A percentile compares a stretch with the other conserved stretches of the same genome.
Conservation (phyloP, 2,888 invertebrate genomes). For the Tinea trinotella region DNA sequence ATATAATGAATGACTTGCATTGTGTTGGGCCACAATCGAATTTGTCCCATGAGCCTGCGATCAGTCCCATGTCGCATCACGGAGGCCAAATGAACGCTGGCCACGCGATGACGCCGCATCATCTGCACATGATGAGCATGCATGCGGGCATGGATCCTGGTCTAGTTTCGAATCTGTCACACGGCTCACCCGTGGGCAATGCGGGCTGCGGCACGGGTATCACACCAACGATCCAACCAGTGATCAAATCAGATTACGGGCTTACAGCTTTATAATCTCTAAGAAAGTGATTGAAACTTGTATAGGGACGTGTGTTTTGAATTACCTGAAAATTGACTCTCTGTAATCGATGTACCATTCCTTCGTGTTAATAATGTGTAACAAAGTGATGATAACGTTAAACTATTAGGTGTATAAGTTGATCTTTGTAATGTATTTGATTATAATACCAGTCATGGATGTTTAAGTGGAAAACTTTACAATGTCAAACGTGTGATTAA, state of each 20-base stretch:
- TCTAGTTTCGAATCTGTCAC: conserved; percentile 58
- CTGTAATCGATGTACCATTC: conserved; percentile 47
- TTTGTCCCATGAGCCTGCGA: conserved; percentile 59
- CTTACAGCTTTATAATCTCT: conserved; percentile 80
- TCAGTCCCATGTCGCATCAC: conserved; percentile 65
- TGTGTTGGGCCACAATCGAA: conserved; percentile 67
- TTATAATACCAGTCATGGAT: conserved; percentile 49
- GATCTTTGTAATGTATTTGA: conserved; percentile 51
- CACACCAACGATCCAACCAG: conserved; percentile 57
- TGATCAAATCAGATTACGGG: conserved; percentile 90
- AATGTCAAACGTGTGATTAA: conserved; percentile 73
- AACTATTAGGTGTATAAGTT: conserved; percentile 44
- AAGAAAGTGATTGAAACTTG: conserved; percentile 33
- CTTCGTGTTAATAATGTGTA: conserved; percentile 62
- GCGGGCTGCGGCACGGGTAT: conserved; percentile 62
- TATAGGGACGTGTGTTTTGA: conserved; percentile 64
- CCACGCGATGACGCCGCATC: conserved; percentile 70
- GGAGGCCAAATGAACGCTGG: conserved; percentile 61
- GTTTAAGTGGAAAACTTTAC: conserved; percentile 65
- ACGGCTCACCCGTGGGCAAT: conserved; percentile 68
- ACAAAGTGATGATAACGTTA: conserved; percentile 51
- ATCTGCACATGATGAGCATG: conserved; percentile 64
- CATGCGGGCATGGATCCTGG: conserved; percentile 53
- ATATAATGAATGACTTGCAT: conserved; percentile 73
- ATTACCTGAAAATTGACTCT: conserved; percentile 29